Conservation (phyloP, 2,113 vertebrate genomes). For the Hippocampus barbouri region DNA sequence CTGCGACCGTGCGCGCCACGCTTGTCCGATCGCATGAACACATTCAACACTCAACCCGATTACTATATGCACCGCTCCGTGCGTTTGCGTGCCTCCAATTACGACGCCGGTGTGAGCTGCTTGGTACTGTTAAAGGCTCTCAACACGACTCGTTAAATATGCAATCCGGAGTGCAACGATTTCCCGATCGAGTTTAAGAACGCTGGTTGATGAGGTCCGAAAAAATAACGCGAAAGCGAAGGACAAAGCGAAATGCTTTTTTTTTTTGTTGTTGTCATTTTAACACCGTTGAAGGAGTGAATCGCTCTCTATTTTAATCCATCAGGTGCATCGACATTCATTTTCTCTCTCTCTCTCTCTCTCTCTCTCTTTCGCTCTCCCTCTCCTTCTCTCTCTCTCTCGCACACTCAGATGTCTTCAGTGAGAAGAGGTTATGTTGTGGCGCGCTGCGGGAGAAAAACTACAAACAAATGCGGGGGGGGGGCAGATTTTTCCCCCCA, state of each 20-base stretch:
- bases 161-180: conserved; percentile 19
- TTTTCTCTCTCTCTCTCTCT: background rate
- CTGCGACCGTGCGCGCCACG: conserved; percentile 28
- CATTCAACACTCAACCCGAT: conserved; percentile 21
- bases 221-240: background rate
- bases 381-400: background rate
- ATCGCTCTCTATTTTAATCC: background rate
- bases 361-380: background rate
- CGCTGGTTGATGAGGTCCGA: background rate
- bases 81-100: conserved; percentile 11
- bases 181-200: background rate
- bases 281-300: background rate
- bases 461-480: conserved; percentile 14
- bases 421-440: conserved; percentile 30
- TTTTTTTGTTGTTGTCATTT: background rate
- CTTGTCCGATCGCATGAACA: conserved; percentile 47
- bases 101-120: conserved; percentile 27
- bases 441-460: conserved; percentile 24
- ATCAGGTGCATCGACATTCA: background rate
- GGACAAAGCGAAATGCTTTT: background rate
- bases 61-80: background rate
- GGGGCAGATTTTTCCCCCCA: background rate
- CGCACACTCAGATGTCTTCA: background rate
- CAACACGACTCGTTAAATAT: conserved; percentile 35
- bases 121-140: conserved; percentile 1